A percentile compares a stretch with the other conserved stretches of the same genome.
phyloP scores from a whole-genome alignment of 2,888 invertebrate species.

The Tachystola acroxantha region DNA sequence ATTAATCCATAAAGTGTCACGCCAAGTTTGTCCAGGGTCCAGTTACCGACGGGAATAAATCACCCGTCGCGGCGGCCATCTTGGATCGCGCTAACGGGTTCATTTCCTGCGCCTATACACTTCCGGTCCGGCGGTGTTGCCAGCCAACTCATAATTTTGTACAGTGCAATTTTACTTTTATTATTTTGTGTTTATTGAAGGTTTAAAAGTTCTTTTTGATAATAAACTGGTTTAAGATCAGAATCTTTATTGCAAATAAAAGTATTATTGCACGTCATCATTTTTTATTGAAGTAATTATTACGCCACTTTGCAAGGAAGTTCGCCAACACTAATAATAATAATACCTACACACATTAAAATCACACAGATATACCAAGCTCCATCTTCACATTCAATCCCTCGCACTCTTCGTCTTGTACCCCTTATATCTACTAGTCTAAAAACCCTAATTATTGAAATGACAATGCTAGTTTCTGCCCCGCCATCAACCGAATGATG shows the following conservation, averaged over 20 bases:
- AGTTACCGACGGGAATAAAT: constrained; percentile 56
- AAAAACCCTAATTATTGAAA: too few species aligned
- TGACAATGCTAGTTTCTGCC: too few species aligned
- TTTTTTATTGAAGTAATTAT: too few species aligned
- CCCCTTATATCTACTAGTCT: too few species aligned
- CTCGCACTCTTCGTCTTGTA: too few species aligned
- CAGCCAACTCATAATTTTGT: constrained; percentile 64
- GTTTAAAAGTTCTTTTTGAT: background rate
- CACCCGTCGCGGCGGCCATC: constrained; percentile 54
- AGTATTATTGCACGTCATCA: too few species aligned
- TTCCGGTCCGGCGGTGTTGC: constrained; percentile 65
- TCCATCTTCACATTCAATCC: too few species aligned
- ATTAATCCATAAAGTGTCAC: constrained; percentile 15
- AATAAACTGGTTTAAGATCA: constrained; percentile 2
- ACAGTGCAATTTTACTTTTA: constrained; percentile 11
- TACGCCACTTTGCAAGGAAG: too few species aligned
- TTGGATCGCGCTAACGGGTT: constrained; percentile 73
- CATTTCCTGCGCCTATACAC: constrained; percentile 76
- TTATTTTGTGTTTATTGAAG: constrained; percentile 5
- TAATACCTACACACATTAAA: too few species aligned
- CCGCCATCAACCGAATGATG: too few species aligned
- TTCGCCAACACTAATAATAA: too few species aligned
- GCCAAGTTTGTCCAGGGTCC: constrained; percentile 34
- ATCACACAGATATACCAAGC: too few species aligned
- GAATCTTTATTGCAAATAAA: constrained; percentile 1